Percentiles rank a stretch among this genome's conserved stretches.
Evolutionary conservation across 2,113 vertebrate genomes (phyloP).

Genomic region (Caranx melampygus): DNA sequence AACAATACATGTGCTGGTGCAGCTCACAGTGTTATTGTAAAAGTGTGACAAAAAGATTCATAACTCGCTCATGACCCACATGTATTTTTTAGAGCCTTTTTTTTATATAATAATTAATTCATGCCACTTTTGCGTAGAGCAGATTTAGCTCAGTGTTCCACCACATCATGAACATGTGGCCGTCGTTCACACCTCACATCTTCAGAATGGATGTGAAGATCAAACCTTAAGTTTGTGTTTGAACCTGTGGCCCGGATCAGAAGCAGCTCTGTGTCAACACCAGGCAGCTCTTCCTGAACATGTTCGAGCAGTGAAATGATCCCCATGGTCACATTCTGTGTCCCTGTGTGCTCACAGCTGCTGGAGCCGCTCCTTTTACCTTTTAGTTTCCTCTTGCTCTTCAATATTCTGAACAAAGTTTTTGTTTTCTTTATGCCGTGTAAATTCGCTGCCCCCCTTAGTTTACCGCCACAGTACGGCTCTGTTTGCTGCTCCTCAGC

Average conservation of each 20-base stretch:
- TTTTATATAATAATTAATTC: not conserved
- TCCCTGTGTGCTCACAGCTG: not conserved
- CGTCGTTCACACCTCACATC: not conserved
- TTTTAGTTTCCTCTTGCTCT: not conserved
- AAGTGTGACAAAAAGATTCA: not conserved
- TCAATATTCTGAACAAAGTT: not conserved
- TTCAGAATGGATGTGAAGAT: not conserved
- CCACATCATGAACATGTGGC: too few species aligned
- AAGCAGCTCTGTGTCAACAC: not conserved
- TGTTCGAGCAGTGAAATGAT: not conserved
- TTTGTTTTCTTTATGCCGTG: not conserved
- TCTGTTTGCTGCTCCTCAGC: conserved; percentile 13
- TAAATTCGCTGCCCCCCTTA: not conserved
- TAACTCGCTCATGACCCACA: not conserved
- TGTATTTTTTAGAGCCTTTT: not conserved
- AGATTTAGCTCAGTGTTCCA: not conserved
- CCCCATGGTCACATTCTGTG: not conserved
- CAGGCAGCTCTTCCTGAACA: not conserved
- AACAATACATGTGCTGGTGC: not conserved
- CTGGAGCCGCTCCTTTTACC: conserved; percentile 8
- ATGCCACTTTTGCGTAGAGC: not conserved
- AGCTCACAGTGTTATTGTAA: not conserved
- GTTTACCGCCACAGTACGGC: not conserved
- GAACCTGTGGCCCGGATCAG: not conserved
- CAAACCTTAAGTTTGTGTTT: not conserved